phyloP scores from a whole-genome alignment of 2,113 vertebrate species.

The Neomonachus schauinslandi region DNA sequence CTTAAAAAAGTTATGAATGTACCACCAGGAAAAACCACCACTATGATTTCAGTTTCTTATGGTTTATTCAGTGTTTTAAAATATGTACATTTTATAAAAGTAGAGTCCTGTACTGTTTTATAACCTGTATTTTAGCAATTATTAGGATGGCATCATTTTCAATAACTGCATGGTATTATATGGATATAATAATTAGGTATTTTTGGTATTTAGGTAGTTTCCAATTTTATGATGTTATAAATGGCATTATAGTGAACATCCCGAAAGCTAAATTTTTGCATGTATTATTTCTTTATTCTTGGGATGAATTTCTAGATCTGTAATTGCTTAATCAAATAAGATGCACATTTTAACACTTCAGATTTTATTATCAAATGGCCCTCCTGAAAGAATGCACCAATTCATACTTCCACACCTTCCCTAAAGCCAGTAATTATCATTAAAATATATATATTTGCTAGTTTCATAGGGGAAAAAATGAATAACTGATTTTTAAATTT shows the following conservation, averaged over 20 bases:
- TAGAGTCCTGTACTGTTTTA: neutral
- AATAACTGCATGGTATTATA: neutral
- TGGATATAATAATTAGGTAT: neutral
- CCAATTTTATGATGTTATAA: neutral
- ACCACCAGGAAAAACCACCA: neutral
- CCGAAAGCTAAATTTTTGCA: neutral
- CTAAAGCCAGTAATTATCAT: neutral
- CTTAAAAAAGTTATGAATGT: neutral
- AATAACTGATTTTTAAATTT: slow-evolving; percentile 47
- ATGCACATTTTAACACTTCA: neutral
- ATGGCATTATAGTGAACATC: neutral
- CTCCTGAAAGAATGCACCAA: neutral
- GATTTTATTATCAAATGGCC: neutral
- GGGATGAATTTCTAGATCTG: neutral
- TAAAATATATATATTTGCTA: slow-evolving; percentile 38
- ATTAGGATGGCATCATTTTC: slow-evolving; percentile 21
- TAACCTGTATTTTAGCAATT: neutral
- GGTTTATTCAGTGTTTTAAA: slow-evolving; percentile 29
- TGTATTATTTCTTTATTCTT: neutral
- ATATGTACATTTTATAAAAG: neutral
- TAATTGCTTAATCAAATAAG: neutral
- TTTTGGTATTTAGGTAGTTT: slow-evolving; percentile 34
- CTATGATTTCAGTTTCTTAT: neutral
- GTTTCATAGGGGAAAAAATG: slow-evolving; percentile 45
- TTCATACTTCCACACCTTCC: neutral